A percentile compares a stretch with the other conserved stretches of the same genome.
Evolutionary conservation across 2,797 vertebrate species (phyloP).

Genomic region (Labeo calbasu): DNA sequence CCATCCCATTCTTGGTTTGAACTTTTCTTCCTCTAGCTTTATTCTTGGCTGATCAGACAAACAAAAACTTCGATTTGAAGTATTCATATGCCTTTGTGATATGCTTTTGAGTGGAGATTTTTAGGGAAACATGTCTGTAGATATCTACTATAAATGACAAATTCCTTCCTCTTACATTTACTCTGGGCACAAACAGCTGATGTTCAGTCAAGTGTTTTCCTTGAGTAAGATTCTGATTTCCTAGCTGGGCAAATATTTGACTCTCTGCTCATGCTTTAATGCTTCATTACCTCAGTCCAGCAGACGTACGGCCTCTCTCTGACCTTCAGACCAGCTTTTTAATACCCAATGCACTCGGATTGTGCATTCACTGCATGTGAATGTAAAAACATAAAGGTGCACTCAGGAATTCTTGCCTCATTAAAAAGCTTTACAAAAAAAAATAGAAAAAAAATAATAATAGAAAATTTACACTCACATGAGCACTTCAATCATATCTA

Average conservation of each 20-base stretch:
- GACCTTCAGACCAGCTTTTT: slow-evolving; percentile 20
- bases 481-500: neutral
- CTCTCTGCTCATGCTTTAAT: slow-evolving; percentile 33
- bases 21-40: neutral
- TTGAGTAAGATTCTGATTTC: slow-evolving; percentile 36
- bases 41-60: neutral
- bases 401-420: neutral
- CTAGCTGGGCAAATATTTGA: slow-evolving; percentile 30
- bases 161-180: neutral
- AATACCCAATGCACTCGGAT: neutral
- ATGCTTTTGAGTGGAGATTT: neutral
- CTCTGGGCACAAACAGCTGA: slow-evolving; percentile 1
- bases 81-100: neutral
- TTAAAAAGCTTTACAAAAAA: slow-evolving; percentile 5
- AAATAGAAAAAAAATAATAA: neutral
- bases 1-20: neutral
- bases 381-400: slow-evolving; percentile 20
- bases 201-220: slow-evolving; percentile 19
- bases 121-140: neutral
- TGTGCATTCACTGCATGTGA: slow-evolving; percentile 16
- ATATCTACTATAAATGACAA: neutral
- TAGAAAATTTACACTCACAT: neutral
- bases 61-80: neutral
- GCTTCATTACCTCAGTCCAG: slow-evolving; percentile 29
- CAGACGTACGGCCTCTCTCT: slow-evolving; percentile 1